Percentiles rank a stretch among this genome's conserved stretches.
phyloP scores from a whole-genome alignment of 2,888 invertebrate genomes.

The Drosophila parthenogenetica region DNA sequence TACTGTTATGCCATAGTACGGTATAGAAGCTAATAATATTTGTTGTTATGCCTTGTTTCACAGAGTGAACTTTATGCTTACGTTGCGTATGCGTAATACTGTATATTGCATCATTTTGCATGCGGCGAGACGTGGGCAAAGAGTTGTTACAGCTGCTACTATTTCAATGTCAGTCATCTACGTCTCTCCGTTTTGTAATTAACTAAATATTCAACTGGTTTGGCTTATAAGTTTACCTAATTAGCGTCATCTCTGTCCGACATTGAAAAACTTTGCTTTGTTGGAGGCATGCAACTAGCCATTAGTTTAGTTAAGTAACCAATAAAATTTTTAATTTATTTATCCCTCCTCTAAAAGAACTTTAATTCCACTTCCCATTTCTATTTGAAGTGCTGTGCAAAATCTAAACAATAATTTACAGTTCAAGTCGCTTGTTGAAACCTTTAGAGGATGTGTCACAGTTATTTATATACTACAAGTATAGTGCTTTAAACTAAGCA shows the following conservation, averaged over 20 bases:
- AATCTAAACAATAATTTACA: conserved; percentile 27
- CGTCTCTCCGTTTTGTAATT: conserved; percentile 46
- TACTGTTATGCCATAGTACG: conserved; percentile 26
- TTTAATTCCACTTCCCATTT: background rate
- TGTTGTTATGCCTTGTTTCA: conserved; percentile 12
- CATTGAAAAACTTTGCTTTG: conserved; percentile 35
- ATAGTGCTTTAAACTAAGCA: conserved; percentile 20
- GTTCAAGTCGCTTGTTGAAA: conserved; percentile 22
- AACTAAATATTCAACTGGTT: conserved; percentile 45
- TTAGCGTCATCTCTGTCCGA: conserved; percentile 42
- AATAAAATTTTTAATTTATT: no score
- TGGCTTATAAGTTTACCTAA: conserved; percentile 52
- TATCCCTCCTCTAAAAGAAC: background rate
- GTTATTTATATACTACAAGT: conserved; percentile 20
- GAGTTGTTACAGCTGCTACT: conserved; percentile 11
- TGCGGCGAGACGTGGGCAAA: conserved; percentile 2
- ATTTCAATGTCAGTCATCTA: conserved; percentile 44
- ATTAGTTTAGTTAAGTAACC: conserved; percentile 5
- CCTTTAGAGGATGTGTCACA: conserved; percentile 41
- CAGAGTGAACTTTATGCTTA: conserved; percentile 40
- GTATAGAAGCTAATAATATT: conserved; percentile 9
- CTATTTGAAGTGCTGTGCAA: background rate
- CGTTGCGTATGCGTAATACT: conserved; percentile 52
- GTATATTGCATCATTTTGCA: conserved; percentile 26
- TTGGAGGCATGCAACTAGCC: conserved; percentile 11